These are phyloP conservation scores for Drosophila borealis DNA, from an alignment of 2,888 invertebrate genomes.

Conservation along the genomic window DNA sequence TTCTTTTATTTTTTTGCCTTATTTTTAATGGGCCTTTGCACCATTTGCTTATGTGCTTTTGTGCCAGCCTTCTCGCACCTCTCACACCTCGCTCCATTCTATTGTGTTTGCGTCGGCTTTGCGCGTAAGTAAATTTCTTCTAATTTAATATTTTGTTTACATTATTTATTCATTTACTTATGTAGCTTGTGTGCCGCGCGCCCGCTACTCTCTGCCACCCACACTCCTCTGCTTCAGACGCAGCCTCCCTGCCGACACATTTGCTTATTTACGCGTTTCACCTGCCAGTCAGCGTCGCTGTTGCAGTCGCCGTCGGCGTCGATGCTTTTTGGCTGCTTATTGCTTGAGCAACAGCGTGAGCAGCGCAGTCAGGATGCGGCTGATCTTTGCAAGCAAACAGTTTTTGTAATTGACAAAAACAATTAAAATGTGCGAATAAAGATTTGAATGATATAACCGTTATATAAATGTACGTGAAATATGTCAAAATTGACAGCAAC, in stretches of 20 bases:
- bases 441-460: no score
- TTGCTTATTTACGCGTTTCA: constrained; percentile 52
- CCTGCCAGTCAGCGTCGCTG: constrained; percentile 30
- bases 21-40: constrained; percentile 63
- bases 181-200: constrained; percentile 57
- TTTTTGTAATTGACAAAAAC: no score
- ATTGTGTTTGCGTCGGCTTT: constrained; percentile 62
- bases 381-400: not conserved
- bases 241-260: constrained; percentile 32
- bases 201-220: not conserved
- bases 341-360: not conserved
- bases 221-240: not conserved
- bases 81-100: constrained; percentile 3
- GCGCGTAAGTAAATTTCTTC: constrained; percentile 77
- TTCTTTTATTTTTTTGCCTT: constrained; percentile 65
- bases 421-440: no score
- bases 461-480: no score
- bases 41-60: constrained; percentile 57
- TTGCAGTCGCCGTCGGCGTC: constrained; percentile 6
- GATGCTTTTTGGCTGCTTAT: constrained; percentile 9
- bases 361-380: constrained; percentile 17
- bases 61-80: constrained; percentile 20
- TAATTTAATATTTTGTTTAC: constrained; percentile 79
- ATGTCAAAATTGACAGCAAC: no score
- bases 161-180: constrained; percentile 78